Evolutionary conservation across 2,888 invertebrate species (phyloP).

Genomic region (Adineta ricciae): DNA sequence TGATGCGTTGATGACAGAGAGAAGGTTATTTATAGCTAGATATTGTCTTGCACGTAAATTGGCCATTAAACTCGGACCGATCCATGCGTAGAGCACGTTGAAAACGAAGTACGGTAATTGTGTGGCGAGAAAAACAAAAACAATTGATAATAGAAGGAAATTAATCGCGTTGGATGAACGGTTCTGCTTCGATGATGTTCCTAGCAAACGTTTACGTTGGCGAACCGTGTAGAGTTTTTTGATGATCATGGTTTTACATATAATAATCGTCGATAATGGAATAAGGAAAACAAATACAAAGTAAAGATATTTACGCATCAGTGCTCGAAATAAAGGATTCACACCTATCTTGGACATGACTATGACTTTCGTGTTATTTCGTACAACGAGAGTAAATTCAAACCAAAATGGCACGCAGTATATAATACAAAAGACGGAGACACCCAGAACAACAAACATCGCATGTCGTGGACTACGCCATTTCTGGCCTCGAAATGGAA

Average conservation of each 20-base stretch:
- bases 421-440: background rate
- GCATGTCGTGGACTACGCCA: constrained; percentile 7
- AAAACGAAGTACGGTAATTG: constrained; percentile 12
- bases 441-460: background rate
- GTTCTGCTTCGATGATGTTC: background rate
- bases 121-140: background rate
- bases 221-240: background rate
- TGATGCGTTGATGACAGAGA: background rate
- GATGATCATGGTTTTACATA: constrained; percentile 7
- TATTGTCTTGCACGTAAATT: background rate
- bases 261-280: background rate
- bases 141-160: constrained; percentile 11
- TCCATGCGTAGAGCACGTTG: background rate
- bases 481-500: background rate
- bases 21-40: background rate
- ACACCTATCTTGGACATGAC: background rate
- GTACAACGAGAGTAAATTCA: background rate
- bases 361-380: background rate
- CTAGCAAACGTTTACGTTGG: background rate
- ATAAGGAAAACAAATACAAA: constrained; percentile 15
- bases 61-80: background rate
- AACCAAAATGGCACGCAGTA: constrained; percentile 17
- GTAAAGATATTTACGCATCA: constrained; percentile 20
- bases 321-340: background rate
- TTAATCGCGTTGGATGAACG: constrained; percentile 1